These are phyloP conservation scores for Indicator maculatus DNA, from an alignment of 2,113 vertebrate species.

Conservation along the genomic window DNA sequence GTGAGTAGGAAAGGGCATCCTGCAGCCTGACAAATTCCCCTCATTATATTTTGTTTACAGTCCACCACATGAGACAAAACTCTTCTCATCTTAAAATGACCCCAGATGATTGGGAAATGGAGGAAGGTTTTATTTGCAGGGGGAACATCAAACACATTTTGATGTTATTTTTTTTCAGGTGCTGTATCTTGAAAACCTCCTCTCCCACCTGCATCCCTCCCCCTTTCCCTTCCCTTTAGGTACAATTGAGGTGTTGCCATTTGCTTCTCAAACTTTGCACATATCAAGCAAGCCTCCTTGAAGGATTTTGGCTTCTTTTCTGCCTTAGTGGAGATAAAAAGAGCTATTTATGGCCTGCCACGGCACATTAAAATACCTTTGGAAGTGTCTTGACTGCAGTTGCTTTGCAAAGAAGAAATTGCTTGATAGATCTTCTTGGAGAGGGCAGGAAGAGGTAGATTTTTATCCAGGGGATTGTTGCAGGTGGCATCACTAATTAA, in stretches of 20 bases:
- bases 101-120: not conserved
- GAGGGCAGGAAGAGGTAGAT: not conserved
- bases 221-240: not conserved
- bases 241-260: not conserved
- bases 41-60: not conserved
- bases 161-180: not conserved
- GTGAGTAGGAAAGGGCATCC: not conserved
- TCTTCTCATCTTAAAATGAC: not conserved
- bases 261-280: constrained; percentile 10
- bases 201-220: not conserved
- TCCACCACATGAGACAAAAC: not conserved
- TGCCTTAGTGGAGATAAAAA: not conserved
- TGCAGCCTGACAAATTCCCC: not conserved
- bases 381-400: not conserved
- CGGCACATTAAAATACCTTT: not conserved
- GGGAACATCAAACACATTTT: no score
- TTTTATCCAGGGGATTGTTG: not conserved
- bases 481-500: not conserved
- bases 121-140: not conserved
- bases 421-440: not conserved
- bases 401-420: not conserved
- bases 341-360: not conserved
- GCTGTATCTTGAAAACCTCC: not conserved
- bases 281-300: not conserved
- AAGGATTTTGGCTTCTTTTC: not conserved